Evolutionary conservation across 2,113 vertebrate genomes (phyloP), one percentile per base, ranked within the genome.

Genomic region (Orycteropus afer): DNA sequence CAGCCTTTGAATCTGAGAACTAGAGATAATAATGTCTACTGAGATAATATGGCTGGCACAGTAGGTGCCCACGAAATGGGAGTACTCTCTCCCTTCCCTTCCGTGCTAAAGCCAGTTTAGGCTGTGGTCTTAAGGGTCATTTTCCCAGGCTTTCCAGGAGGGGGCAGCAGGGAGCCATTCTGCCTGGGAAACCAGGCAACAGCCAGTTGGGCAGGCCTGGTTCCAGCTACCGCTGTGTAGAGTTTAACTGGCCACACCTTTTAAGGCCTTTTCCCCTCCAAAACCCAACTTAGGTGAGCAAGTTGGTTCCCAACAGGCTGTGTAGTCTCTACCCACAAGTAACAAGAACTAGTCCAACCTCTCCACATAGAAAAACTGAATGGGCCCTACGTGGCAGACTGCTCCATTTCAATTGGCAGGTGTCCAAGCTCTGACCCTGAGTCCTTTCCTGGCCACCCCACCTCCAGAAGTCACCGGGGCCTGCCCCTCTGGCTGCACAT

Each of bases 61-160:
- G 57, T 27, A 82, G 69, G 61, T 59, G 83, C 76, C 90, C 37
- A 32, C 42, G 63, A 94, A 77, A 80, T 8, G 27, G 45, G 22
- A 42, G 2, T 34, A 29, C 34, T n/a, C 2, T 20, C 53, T 71
- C 15, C 3, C 53, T 14, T 47, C 32, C 14, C 40, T 57, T 45
- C 34, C 51, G 78, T 67, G 69, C 9, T 12, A 27, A 93, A 45
- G 86, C 45, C 51, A 37, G 34, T 57, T 51, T 11, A 15, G 49
- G 37, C 37, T 15, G 57, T 40, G 59, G 23, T 63, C 80, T 73
- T 63, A 63, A 47, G 15, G 86, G 40, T 51, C 65, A 82, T 69
- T 95, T 91, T 59, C 79, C 63, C 25, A 86, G 40, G 32, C 2
- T 86, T 18, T 83, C 97, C 97, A 95, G 96, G 22, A 97, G 97